Conservation (phyloP, 2,888 invertebrate genomes). For the Cephonodes hylas region DNA sequence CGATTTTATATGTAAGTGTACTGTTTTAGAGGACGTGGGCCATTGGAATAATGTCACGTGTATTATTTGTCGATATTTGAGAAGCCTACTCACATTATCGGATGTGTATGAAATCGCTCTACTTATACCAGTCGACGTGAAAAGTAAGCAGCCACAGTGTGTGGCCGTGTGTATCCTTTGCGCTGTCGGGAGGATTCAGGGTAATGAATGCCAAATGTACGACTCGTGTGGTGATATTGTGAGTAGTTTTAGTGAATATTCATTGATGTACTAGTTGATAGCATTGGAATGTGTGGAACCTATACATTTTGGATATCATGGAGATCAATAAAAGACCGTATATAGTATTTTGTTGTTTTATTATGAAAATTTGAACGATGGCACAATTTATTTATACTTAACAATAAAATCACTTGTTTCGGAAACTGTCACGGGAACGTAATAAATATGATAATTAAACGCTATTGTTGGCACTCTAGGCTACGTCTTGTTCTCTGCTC, state of each 20-base stretch:
- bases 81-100: not conserved
- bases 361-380: not conserved
- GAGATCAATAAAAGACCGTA: not conserved
- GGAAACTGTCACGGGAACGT: not conserved
- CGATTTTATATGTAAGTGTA: not conserved
- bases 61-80: not conserved
- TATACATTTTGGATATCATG: not conserved
- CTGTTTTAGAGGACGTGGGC: not conserved
- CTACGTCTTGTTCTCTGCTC: conserved; percentile 68
- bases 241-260: conserved; percentile 8
- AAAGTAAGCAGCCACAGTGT: not conserved
- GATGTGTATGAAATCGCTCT: not conserved
- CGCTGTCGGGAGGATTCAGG: conserved; percentile 14
- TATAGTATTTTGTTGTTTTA: not conserved
- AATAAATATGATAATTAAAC: not conserved
- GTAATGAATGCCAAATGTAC: conserved; percentile 16
- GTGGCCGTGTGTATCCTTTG: not conserved
- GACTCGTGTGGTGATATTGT: conserved; percentile 20
- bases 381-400: not conserved
- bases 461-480: not conserved
- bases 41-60: not conserved
- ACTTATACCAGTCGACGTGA: not conserved
- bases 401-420: not conserved
- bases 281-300: not conserved
- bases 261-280: not conserved